Evolutionary conservation across 2,113 vertebrate genomes (phyloP), one percentile per base, ranked within the genome.

Genomic region (Micronycteris hirsuta): DNA sequence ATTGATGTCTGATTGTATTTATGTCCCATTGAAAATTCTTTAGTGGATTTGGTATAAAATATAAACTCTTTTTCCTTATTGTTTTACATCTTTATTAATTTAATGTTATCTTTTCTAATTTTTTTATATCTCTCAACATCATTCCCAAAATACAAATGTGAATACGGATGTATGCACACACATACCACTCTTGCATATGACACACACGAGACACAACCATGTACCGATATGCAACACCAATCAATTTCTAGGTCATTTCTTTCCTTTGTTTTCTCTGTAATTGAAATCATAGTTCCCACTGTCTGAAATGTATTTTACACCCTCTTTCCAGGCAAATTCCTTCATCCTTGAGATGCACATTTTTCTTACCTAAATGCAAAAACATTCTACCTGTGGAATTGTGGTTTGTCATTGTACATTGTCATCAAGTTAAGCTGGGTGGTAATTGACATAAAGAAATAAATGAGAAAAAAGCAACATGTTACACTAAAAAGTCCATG

Each of bases 401-500:
- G 3, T 52, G 7, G 16, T 82, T 2, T 94, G 33, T 67, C 54
- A 65, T 83, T 76, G 20, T 17, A 74, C 92, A 92, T 19, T 4
- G 47, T 19, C 2, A 91, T 74, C 47, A 92, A 13, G 71, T 90
- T 68, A 89, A 82, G 6, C 3, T 84, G 22, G 2, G 28, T 91
- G 47, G 8, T 8, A 70, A 26, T 16, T 88, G 12, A 1, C 73
- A 77, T 41, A 96, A 89, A 89, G 16, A 96, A 68, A 61, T 61
- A 67, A 96, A 97, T 31, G 0, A 16, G 93, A 65, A 7, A 56
- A 89, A 63, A 45, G 76, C 2, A 81, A 92, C 93, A 73, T 73
- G 12, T 74, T 91, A 70, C 24, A 80, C 58, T 45, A 95, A 7
- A 10, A 96, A 63, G 13, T 89, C 36, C 68, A 73, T 11, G 0